Conservation (phyloP, 1,140 invertebrate species). For the Ctenoplectra terminalis region DNA sequence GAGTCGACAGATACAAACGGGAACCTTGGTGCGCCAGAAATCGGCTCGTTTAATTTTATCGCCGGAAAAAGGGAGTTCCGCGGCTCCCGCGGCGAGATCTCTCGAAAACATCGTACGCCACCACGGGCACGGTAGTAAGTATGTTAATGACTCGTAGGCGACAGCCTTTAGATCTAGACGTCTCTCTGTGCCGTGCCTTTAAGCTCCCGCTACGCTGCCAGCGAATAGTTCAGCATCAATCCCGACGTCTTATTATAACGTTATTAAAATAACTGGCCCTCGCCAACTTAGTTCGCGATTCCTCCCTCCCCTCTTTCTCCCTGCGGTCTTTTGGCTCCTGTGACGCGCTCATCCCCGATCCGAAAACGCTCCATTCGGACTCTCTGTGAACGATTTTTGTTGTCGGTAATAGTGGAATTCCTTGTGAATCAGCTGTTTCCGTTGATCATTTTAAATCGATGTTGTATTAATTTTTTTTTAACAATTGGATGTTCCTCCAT, state of each 20-base stretch:
- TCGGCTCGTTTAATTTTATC: slow-evolving; percentile 69
- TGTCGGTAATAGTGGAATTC: background rate
- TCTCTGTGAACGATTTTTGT: slow-evolving; percentile 4
- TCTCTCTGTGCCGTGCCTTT: slow-evolving; percentile 61
- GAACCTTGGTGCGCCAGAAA: slow-evolving; percentile 44
- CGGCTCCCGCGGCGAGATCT: slow-evolving; percentile 44
- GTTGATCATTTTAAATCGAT: rapidly evolving
- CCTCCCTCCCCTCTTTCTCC: slow-evolving; percentile 3
- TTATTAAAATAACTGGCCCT: slow-evolving; percentile 81
- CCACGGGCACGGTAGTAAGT: slow-evolving; percentile 63
- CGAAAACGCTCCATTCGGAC: slow-evolving; percentile 67
- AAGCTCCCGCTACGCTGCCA: slow-evolving; percentile 74
- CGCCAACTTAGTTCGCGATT: slow-evolving; percentile 47
- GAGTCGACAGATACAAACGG: slow-evolving; percentile 40
- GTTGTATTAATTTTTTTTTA: too few species aligned
- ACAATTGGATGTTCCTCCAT: too few species aligned
- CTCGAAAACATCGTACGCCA: slow-evolving; percentile 30
- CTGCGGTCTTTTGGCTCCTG: background rate
- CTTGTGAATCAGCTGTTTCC: background rate
- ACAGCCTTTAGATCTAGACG: slow-evolving; percentile 80
- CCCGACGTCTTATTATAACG: slow-evolving; percentile 83
- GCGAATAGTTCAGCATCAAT: slow-evolving; percentile 83
- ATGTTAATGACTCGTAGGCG: slow-evolving; percentile 82
- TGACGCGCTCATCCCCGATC: slow-evolving; percentile 27
- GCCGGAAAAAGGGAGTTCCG: slow-evolving; percentile 51